Evolutionary conservation across 2,797 vertebrate genomes (phyloP).

Genomic region (Onychomys arenicola): DNA sequence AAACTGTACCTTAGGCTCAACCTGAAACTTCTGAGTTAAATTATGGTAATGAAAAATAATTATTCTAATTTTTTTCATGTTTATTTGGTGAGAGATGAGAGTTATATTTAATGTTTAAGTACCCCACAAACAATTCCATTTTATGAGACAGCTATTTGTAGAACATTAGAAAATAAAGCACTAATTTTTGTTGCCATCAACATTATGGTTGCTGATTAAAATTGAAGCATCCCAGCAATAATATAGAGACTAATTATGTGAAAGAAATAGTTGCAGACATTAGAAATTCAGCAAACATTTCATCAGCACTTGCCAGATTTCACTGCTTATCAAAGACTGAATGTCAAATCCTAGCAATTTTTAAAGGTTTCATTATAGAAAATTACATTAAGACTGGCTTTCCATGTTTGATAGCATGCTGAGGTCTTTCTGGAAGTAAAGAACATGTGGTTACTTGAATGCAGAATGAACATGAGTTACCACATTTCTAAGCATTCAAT

Average conservation of each 20-base stretch:
- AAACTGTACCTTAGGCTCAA: not conserved
- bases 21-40: not conserved
- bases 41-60: not conserved
- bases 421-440: not conserved
- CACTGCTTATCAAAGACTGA: not conserved
- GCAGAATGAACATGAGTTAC: not conserved
- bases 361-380: not conserved
- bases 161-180: constrained; percentile 14
- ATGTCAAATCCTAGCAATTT: not conserved
- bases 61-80: not conserved
- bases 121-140: not conserved
- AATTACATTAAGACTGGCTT: not conserved
- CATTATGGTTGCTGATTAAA: constrained; percentile 6
- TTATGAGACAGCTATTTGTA: not conserved
- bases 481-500: not conserved
- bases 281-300: constrained; percentile 4
- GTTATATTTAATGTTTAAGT: constrained; percentile 28
- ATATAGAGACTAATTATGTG: not conserved
- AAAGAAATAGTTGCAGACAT: not conserved
- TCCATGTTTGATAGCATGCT: not conserved
- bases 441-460: not conserved
- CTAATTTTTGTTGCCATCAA: constrained; percentile 37
- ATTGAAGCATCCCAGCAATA: not conserved
- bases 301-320: not conserved
- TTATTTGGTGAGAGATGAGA: not conserved